Evolutionary conservation across 2,888 invertebrate genomes (phyloP), one percentile per base, ranked within the genome.

Genomic region (Spodoptera picta): DNA sequence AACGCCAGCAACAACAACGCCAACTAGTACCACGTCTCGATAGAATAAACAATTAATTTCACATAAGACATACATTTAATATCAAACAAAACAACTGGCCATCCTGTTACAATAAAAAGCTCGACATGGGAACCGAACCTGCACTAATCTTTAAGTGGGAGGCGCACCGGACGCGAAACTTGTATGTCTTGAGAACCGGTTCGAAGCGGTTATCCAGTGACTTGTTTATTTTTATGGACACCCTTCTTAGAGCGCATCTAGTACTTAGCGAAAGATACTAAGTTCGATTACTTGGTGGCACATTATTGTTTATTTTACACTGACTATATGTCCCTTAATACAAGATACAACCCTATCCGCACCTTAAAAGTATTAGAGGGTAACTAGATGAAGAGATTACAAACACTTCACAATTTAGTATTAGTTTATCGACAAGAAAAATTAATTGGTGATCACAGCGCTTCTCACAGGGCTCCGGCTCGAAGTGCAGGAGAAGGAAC

Each of bases 121-220:
- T 60, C 53, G 53, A 70, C 67, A 67, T 67, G 73, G 67, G 73
- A 71, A 67, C 75, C 71, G 47, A 78, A 72, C 63, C 55, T 59
- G 66, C 68, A 73, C 68, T 77, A 77, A 74, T 76, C 74, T 72
- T 54, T 67, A 74, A 77, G 77, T 75, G 72, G 77, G 77, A 74
- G 74, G 65, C 49, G 27, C 75, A 83, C 84, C 84, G 84, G 84
- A 84, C 82, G 83, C 75, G 59, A 63, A 79, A 81, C 82, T 83
- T 78, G 83, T 83, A 83, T 73, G 83, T 80, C 78, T 83, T 83
- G 75, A 60, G 61, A 83, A 84, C 84, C 68, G 82, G 83, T 83
- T 83, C 59, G 9, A 9, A 67, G 48, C 55, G 31, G 71, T 58
- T 7, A 41, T 48, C 31, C 47, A n/a, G 14, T 45, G 43, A 49